Percentiles rank a stretch among this genome's conserved stretches.
phyloP scores from a whole-genome alignment of 2,888 invertebrate species.

The Octonoba sinensis region DNA sequence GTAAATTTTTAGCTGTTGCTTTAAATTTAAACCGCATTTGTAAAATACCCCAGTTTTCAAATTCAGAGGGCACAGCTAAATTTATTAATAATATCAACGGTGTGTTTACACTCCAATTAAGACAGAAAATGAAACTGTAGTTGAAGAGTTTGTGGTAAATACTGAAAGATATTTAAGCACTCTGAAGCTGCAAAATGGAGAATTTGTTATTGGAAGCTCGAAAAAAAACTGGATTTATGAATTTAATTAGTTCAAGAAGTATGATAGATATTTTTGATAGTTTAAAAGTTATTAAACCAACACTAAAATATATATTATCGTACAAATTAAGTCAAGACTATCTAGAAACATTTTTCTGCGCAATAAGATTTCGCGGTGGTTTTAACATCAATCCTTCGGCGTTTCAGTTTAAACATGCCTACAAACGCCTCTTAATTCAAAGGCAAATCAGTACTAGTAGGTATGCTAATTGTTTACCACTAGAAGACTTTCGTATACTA shows the following conservation, averaged over 20 bases:
- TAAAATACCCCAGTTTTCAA: background rate
- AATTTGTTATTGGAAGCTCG: background rate
- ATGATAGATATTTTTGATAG: background rate
- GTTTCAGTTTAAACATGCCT: background rate
- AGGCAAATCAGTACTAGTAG: background rate
- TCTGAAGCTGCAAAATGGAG: background rate
- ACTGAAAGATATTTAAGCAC: background rate
- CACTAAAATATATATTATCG: background rate
- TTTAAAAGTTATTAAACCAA: too few relatives aligned
- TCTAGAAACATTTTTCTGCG: background rate
- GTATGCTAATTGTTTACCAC: background rate
- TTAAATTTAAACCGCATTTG: background rate
- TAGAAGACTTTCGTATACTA: background rate
- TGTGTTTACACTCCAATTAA: background rate
- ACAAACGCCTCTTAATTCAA: background rate
- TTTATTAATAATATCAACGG: conserved; percentile 10
- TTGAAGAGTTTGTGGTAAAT: background rate
- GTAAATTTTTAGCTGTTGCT: conserved; percentile 8
- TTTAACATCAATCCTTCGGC: conserved; percentile 1
- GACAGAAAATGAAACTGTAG: background rate
- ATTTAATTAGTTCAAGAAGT: background rate
- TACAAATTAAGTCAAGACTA: conserved; percentile 1
- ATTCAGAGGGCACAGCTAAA: background rate
- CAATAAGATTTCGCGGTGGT: background rate
- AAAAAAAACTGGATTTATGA: background rate